Conservation (phyloP, 2,113 vertebrate genomes). For the Pitta sordida region DNA sequence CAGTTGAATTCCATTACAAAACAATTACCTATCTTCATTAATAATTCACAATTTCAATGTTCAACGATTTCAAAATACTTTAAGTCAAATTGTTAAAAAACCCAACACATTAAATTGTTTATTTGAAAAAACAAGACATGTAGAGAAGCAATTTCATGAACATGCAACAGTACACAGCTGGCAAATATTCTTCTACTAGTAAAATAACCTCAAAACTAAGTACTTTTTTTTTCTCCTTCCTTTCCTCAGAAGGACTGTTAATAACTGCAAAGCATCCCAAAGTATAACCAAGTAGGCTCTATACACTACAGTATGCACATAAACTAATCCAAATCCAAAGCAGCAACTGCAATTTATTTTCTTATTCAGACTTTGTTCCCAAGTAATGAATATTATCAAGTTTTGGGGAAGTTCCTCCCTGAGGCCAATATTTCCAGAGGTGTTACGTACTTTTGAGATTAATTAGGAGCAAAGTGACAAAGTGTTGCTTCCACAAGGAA, state of each 20-base stretch:
- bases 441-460: neutral
- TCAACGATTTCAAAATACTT: slow-evolving; percentile 36
- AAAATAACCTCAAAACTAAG: neutral
- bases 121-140: slow-evolving; percentile 43
- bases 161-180: slow-evolving; percentile 56
- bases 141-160: slow-evolving; percentile 66
- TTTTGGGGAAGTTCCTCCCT: neutral
- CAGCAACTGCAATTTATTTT: neutral
- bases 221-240: neutral
- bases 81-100: slow-evolving; percentile 18
- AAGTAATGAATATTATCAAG: neutral
- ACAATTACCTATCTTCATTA: slow-evolving; percentile 42
- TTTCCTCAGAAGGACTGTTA: neutral
- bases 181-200: slow-evolving; percentile 40
- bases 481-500: neutral
- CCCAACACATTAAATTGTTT: slow-evolving; percentile 28
- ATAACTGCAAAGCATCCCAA: neutral
- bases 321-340: neutral
- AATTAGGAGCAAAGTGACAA: neutral
- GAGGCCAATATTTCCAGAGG: neutral
- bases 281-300: neutral
- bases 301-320: neutral
- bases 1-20: slow-evolving; percentile 51
- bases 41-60: slow-evolving; percentile 64
- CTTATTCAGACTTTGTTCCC: neutral